Conservation (phyloP, 2,797 vertebrate genomes). For the Pangasius larnaudii region DNA sequence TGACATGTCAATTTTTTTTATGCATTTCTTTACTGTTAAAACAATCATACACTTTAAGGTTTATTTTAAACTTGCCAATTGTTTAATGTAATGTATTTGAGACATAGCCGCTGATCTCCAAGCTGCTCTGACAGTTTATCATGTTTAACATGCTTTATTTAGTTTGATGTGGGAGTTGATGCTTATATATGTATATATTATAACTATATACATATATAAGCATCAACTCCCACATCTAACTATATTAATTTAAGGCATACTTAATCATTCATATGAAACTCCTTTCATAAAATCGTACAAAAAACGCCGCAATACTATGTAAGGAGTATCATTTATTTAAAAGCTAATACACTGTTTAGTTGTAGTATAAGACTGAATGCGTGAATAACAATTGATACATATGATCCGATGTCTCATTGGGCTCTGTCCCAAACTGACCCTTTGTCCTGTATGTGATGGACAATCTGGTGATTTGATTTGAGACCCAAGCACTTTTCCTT, state of each 20-base stretch:
- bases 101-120: not conserved
- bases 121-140: not conserved
- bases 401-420: not conserved
- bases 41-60: not conserved
- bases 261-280: conserved; percentile 2
- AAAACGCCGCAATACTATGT: not conserved
- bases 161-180: not conserved
- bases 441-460: not conserved
- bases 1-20: not conserved
- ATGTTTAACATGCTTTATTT: not conserved
- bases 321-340: not conserved
- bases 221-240: too few species aligned
- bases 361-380: not conserved
- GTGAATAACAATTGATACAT: not conserved
- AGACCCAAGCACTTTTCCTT: not conserved
- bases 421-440: not conserved
- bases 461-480: not conserved
- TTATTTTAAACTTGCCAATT: not conserved
- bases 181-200: not conserved
- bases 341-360: not conserved
- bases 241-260: not conserved
- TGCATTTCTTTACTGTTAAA: not conserved
- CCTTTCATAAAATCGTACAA: not conserved
- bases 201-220: too few species aligned
- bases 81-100: not conserved